Evolutionary conservation across 2,113 vertebrate genomes (phyloP), one percentile per base, ranked within the genome.

Genomic region (Cheilinus undulatus): DNA sequence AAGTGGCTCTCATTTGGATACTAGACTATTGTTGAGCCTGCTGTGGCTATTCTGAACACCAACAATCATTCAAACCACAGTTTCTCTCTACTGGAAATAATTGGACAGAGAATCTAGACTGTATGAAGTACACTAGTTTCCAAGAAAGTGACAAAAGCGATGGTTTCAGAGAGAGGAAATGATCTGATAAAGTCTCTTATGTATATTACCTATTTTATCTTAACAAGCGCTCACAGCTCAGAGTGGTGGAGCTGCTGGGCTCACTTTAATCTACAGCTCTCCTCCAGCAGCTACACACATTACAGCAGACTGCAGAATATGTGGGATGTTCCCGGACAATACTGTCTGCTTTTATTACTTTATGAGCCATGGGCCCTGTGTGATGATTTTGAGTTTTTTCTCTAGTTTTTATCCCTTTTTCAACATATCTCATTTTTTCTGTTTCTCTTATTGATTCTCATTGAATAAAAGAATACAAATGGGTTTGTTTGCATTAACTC

Each of bases 1-100:
- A 57, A 84, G 81, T 73, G 69, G 59, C 69, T 84, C 64, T 64
- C 62, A 71, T 82, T 85, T 82, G 45, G 42, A 54, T 27, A n/a
- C 9, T 20, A 49, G 56, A 43, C 34, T 9, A 28, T n/a, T 48
- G 22, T 2, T 36, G 43, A 69, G n/a, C 46, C 59, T 42, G 64
- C 69, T 65, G 64, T 26, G 59, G 49, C 54, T 56, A 5, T 24
- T 60, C 34, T 28, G 43, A 53, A 57, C 67, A 53, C 50, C 62
- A 54, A 61, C 52, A 53, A 64, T 73, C 28, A 59, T 70, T 67
- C 60, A 51, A 51, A 52, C 56, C 63, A 61, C 40, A 58, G 32
- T 65, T 68, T 76, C 30, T 42, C 34, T 27, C 42, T 9, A 40
- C 51, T 56, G 68, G 45, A 75, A 82, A 76, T 64, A 76, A 88